Percentiles rank a stretch among this genome's conserved stretches.
These are phyloP conservation scores for Triplophysa dalaica DNA, from an alignment of 2,113 vertebrate species.

Conservation along the genomic window DNA sequence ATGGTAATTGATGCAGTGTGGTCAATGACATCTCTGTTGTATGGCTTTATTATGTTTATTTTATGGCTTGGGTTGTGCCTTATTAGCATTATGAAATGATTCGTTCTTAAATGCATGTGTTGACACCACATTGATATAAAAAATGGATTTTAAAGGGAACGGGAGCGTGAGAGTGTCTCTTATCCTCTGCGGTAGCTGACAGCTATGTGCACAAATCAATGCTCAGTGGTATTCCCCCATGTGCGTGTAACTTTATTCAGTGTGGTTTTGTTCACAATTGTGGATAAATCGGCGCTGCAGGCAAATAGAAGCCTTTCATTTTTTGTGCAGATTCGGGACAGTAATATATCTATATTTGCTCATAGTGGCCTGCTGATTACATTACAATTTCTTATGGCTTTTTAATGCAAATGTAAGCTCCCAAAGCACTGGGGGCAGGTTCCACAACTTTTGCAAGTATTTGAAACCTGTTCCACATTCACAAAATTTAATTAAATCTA, in stretches of 20 bases:
- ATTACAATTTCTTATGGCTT: not conserved
- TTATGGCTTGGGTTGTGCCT: too few species aligned
- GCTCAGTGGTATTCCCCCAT: not conserved
- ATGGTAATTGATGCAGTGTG: not conserved
- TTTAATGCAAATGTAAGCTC: too few species aligned
- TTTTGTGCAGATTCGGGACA: not conserved
- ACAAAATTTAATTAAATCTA: too few species aligned
- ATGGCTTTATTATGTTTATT: not conserved
- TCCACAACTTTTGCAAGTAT: too few species aligned
- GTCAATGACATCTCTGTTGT: not conserved
- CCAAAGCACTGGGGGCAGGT: too few species aligned
- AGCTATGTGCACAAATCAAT: conserved; percentile 17
- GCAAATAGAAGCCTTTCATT: not conserved
- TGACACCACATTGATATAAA: not conserved
- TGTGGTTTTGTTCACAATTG: not conserved
- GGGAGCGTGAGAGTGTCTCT: not conserved
- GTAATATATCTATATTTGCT: not conserved
- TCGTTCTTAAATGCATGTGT: too few species aligned
- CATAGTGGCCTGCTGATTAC: not conserved
- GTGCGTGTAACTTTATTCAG: not conserved
- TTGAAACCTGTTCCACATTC: too few species aligned
- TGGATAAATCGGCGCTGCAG: not conserved
- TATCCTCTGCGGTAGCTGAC: not conserved
- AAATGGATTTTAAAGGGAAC: not conserved
- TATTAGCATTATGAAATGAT: too few species aligned